Percentiles rank a stretch among this genome's conserved stretches.
These are phyloP conservation scores for Sebastes itinus DNA, from an alignment of 2,797 vertebrate genomes.

Conservation along the genomic window DNA sequence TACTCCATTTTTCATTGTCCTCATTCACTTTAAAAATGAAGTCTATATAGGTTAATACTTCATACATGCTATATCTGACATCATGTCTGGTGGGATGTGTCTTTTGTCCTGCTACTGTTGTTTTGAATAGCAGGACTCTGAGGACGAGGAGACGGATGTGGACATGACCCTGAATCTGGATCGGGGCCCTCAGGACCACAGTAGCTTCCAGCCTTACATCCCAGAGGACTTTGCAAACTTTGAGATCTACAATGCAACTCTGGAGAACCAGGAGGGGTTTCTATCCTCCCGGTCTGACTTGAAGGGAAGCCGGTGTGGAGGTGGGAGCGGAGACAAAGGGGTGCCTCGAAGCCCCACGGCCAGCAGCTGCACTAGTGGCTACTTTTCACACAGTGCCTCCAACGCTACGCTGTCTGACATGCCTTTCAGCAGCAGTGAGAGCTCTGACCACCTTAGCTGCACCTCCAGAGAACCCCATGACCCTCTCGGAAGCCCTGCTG, in stretches of 20 bases:
- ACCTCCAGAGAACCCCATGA: slow-evolving; percentile 82
- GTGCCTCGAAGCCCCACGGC: slow-evolving; percentile 92
- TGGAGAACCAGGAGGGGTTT: slow-evolving; percentile 81
- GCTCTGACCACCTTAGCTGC: slow-evolving; percentile 89
- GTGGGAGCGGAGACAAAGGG: slow-evolving; percentile 81
- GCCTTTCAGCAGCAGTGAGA: slow-evolving; percentile 90
- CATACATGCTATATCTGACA: slow-evolving; percentile 5
- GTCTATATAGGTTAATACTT: neutral
- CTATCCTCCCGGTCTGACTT: slow-evolving; percentile 40
- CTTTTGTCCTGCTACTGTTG: slow-evolving; percentile 40
- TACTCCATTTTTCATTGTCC: slow-evolving; percentile 21
- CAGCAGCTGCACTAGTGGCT: slow-evolving; percentile 98
- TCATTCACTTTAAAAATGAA: slow-evolving; percentile 1
- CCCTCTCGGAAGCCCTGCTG: slow-evolving; percentile 39
- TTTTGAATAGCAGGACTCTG: slow-evolving; percentile 89
- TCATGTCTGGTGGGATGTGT: slow-evolving; percentile 26
- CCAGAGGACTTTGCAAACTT: slow-evolving; percentile 98
- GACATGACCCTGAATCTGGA: slow-evolving; percentile 72
- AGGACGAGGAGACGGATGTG: slow-evolving; percentile 89
- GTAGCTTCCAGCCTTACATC: slow-evolving; percentile 86
- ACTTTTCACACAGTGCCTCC: slow-evolving; percentile 98
- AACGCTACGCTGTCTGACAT: slow-evolving; percentile 94
- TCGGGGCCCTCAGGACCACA: slow-evolving; percentile 71
- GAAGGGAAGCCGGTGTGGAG: slow-evolving; percentile 52
- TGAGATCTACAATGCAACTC: slow-evolving; percentile 94